phyloP scores from a whole-genome alignment of 2,888 invertebrate genomes.

The Itoplectis maculator region DNA sequence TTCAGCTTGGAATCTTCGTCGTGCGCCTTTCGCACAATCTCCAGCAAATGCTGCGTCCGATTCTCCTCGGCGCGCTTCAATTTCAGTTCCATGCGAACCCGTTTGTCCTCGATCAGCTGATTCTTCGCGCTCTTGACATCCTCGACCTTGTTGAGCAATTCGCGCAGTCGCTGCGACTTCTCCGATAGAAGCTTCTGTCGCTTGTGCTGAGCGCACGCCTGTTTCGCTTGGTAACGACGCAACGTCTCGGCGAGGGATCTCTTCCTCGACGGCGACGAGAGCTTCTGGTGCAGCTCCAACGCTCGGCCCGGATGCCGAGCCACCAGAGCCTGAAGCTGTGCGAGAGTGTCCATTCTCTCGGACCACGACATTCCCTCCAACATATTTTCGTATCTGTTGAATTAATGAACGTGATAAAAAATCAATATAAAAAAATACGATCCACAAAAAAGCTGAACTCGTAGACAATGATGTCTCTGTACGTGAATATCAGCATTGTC shows the following conservation, averaged over 20 bases:
- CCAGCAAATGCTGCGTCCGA: constrained; percentile 90
- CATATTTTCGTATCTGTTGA: constrained; percentile 81
- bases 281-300: constrained; percentile 96
- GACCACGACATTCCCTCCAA: constrained; percentile 91
- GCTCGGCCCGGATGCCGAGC: constrained; percentile 97
- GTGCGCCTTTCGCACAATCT: constrained; percentile 97
- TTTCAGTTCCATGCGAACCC: constrained; percentile 90
- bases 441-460: too few species aligned
- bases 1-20: constrained; percentile 98
- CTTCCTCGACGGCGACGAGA: constrained; percentile 95
- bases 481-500: too few species aligned
- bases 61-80: constrained; percentile 96
- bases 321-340: constrained; percentile 91
- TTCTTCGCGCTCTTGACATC: constrained; percentile 93
- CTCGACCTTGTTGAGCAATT: constrained; percentile 93
- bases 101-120: constrained; percentile 93
- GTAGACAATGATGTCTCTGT: too few species aligned
- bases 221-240: constrained; percentile 93
- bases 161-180: constrained; percentile 93
- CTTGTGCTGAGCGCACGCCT: constrained; percentile 95
- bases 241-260: constrained; percentile 94
- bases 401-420: constrained; percentile 2
- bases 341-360: constrained; percentile 92
- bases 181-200: constrained; percentile 93
- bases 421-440: too few species aligned